A percentile compares a stretch with the other conserved stretches of the same genome.
These are phyloP conservation scores for Pyrochroa serraticornis DNA, from an alignment of 2,888 invertebrate species.

Conservation along the genomic window DNA sequence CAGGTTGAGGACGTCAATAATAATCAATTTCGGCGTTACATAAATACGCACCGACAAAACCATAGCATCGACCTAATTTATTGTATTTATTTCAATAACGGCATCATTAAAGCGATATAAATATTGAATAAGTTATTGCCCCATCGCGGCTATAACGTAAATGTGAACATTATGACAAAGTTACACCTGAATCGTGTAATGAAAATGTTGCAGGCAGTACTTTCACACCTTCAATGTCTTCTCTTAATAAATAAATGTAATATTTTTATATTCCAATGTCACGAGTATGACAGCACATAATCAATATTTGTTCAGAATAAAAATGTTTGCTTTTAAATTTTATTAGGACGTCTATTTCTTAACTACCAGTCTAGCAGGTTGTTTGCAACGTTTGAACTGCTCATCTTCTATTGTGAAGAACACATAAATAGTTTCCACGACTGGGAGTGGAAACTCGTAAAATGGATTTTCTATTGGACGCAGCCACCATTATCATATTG, in stretches of 20 bases:
- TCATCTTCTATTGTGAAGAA: conserved; percentile 30
- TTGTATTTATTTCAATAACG: conserved; percentile 13
- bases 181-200: conserved; percentile 19
- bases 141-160: conserved; percentile 8
- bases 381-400: conserved; percentile 31
- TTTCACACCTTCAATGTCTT: conserved; percentile 27
- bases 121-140: conserved; percentile 21
- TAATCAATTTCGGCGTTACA: conserved; percentile 15
- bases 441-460: conserved; percentile 37
- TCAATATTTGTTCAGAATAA: conserved; percentile 37
- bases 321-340: conserved; percentile 37
- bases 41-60: conserved; percentile 10
- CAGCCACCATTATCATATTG: conserved; percentile 30
- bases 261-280: conserved; percentile 32
- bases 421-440: conserved; percentile 21
- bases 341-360: conserved; percentile 35
- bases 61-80: conserved; percentile 22
- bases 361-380: conserved; percentile 35
- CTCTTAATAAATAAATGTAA: conserved; percentile 30
- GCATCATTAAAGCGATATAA: conserved; percentile 19
- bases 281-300: conserved; percentile 30
- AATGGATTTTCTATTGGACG: conserved; percentile 34
- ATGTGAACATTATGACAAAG: conserved; percentile 18
- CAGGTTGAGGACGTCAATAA: conserved; percentile 4
- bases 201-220: conserved; percentile 21